Base-by-base conservation (phyloP, 2,888 invertebrate genomes). In the Xestia ashworthii region DNA sequence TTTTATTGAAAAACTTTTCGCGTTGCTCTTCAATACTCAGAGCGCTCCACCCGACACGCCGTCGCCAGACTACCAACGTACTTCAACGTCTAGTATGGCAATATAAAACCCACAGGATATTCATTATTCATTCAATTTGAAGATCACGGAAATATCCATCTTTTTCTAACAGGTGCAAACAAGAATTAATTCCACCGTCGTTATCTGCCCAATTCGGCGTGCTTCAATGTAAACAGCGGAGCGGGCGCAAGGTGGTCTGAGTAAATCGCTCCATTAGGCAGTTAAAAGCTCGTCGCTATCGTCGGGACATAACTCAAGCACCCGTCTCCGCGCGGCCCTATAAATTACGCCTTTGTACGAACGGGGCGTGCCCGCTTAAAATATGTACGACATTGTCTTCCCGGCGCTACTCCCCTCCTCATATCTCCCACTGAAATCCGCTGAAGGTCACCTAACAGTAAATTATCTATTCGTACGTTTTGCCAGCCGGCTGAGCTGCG, bases 221-320 rank as follows among this genome's bases (percentile, higher is more conserved):
- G 91, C 90, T 91, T 89, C 90, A 90, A 91, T 91, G 93, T 94
- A 94, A 95, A 94, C 94, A 93, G 92, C 89, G 91, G 88, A 93
- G 93, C 93, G 93, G 93, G 93, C 93, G 92, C 93, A 95, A 96
- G 95, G 95, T 95, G 95, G 95, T 94, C 92, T 92, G 93, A 95
- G 95, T 96, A 95, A 96, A 96, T 96, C 96, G 96, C 95, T 95
- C 96, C 96, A 96, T 96, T 96, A 96, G 95, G 95, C 95, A 96
- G 96, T 96, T 96, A 96, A 96, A 96, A 96, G 96, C 96, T 95
- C 96, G 95, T 96, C 95, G 95, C 95, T 96, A 96, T 96, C 96
- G 95, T 93, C 93, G 94, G 94, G 91, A 95, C 95, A 96, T 96
- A 95, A 96, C 95, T 96, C 96, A 96, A 93, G 89, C 95, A 89